phyloP scores from a whole-genome alignment of 2,888 invertebrate genomes.

The Leucophora obtusa region DNA sequence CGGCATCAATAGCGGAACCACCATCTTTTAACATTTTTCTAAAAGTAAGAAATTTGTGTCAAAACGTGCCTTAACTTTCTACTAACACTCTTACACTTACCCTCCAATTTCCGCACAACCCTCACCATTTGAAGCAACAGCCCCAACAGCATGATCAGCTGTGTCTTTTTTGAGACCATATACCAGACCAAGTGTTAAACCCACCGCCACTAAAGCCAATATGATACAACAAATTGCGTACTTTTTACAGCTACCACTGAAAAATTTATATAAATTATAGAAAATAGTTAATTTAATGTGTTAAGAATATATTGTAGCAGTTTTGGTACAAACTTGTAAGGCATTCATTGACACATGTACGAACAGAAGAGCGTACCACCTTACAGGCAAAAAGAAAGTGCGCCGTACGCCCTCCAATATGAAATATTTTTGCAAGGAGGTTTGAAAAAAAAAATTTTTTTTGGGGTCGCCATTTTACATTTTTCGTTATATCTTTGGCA shows the following conservation, averaged over 20 bases:
- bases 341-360: too few relatives aligned
- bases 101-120: constrained; percentile 87
- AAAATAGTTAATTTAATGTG: too few relatives aligned
- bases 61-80: background rate
- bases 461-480: too few relatives aligned
- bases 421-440: too few relatives aligned
- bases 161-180: constrained; percentile 65
- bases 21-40: constrained; percentile 85
- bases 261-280: background rate
- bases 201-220: constrained; percentile 68
- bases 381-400: too few relatives aligned
- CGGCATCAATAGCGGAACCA: constrained; percentile 91
- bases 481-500: too few relatives aligned
- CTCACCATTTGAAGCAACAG: constrained; percentile 86
- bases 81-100: constrained; percentile 75
- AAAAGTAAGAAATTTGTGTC: constrained; percentile 60
- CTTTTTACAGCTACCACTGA: constrained; percentile 64
- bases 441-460: too few relatives aligned
- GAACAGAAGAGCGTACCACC: too few relatives aligned
- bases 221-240: constrained; percentile 70
- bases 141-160: constrained; percentile 73
- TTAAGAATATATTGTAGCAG: too few relatives aligned
- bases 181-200: constrained; percentile 69
- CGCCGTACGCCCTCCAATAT: too few relatives aligned
- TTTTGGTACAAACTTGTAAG: too few relatives aligned